phyloP scores from a whole-genome alignment of 2,888 invertebrate genomes.

The Arctia plantaginis region DNA sequence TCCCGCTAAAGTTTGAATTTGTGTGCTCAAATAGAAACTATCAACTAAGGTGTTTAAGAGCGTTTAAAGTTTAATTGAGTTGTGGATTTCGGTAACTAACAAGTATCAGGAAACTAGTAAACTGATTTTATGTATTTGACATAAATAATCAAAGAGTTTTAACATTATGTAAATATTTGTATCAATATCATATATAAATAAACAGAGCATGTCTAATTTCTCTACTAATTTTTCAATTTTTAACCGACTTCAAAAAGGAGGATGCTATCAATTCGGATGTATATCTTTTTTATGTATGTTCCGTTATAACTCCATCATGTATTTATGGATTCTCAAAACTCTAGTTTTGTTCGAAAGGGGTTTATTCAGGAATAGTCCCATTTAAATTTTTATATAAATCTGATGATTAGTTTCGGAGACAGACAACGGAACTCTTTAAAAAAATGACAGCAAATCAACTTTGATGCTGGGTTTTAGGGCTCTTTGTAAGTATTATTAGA shows the following conservation, averaged over 20 bases:
- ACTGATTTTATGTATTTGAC: slow-evolving; percentile 59
- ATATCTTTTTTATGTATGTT: background rate
- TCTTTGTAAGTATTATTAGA: too few species aligned
- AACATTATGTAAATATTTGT: background rate
- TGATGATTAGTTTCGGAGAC: too few species aligned
- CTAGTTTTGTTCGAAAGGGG: too few species aligned
- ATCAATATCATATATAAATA: background rate
- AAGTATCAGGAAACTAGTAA: slow-evolving; percentile 68
- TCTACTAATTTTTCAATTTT: background rate
- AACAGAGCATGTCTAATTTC: background rate
- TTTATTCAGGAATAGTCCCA: too few species aligned
- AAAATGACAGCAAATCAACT: too few species aligned
- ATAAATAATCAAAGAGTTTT: background rate
- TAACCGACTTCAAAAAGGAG: too few species aligned
- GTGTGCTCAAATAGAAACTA: slow-evolving; percentile 43
- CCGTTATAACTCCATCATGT: too few species aligned
- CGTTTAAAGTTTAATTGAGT: slow-evolving; percentile 81
- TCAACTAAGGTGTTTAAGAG: slow-evolving; percentile 69
- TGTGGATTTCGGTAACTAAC: slow-evolving; percentile 74
- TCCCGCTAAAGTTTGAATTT: background rate
- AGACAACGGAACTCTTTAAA: too few species aligned
- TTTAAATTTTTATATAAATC: too few species aligned
- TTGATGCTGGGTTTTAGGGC: too few species aligned
- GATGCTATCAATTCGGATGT: too few species aligned
- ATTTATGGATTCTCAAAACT: too few species aligned